Evolutionary conservation across 2,888 invertebrate species (phyloP), one percentile per base, ranked within the genome.

Genomic region (Eristalis intricaria): DNA sequence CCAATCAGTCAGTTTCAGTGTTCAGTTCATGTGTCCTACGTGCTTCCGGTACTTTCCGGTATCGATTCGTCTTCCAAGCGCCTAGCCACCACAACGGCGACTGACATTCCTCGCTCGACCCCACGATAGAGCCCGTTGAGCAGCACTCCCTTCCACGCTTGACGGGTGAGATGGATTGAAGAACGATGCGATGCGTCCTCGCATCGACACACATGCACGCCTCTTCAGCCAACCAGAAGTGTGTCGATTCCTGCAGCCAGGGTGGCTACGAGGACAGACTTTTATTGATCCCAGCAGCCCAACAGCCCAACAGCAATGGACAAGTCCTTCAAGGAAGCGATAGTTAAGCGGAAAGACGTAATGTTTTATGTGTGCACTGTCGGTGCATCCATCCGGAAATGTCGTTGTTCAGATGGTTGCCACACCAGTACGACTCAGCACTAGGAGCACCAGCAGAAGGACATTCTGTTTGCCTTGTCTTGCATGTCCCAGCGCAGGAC

Each of bases 301-400:
- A 19, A 8, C 50, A 50, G 50, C 19, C 50, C 50, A 19, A 8
- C 50, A 50, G 50, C 50, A 8, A 8, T 50, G 50, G 50, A 50
- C 50, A 1, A 50, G 50, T 50, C 50, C 50, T 60, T 29, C 60
- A 60, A 60, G 60, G 60, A 60, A 60, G 13, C 60, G 60, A 60
- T 60, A 23, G 60, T 13, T 60, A 60, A 60, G 60, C 26, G 60
- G 60, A 60, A 60, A 60, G 60, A 60, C 58, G 58, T 23, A 58
- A 58, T 60, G 60, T 60, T 60, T 60, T 60, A 60, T 60, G 60
- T 60, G 60, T 60, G 60, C 26, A 50, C 50, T 29, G 60, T 60
- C 60, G 60, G 5, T 60, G 60, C 60, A 60, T 60, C 26, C 60
- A 60, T 60, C 26, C 60, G 60, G 60, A 60, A 60, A 60, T 29